A percentile compares a stretch with the other conserved stretches of the same genome.
Conservation (phyloP, 1,140 invertebrate species). For the Heliconius nattereri region DNA sequence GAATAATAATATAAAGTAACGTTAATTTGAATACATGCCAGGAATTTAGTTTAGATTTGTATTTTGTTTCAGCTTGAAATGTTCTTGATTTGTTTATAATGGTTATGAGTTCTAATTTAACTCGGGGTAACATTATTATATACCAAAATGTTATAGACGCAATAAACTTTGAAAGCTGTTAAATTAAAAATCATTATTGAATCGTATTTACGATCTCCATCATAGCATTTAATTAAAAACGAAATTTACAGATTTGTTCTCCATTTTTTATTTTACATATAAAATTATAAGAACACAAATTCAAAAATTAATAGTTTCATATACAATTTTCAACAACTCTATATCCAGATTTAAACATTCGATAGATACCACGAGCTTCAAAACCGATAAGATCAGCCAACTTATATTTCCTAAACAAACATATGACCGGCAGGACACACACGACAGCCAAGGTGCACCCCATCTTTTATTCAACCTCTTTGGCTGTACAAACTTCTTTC, state of each 20-base stretch:
- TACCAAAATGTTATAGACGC: too few species aligned
- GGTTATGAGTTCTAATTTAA: too few species aligned
- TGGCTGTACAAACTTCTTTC: conserved; percentile 49
- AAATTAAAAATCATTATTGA: too few species aligned
- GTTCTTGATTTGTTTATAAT: not conserved
- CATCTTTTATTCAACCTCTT: conserved; percentile 59
- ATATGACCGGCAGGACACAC: conserved; percentile 52
- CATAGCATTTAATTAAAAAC: too few species aligned
- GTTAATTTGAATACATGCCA: not conserved
- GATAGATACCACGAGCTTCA: conserved; percentile 34
- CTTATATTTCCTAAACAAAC: conserved; percentile 61
- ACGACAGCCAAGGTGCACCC: conserved; percentile 59
- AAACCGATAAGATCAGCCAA: conserved; percentile 46
- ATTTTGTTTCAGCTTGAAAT: not conserved
- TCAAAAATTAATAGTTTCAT: not conserved
- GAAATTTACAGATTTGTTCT: too few species aligned
- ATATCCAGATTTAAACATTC: not conserved
- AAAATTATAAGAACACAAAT: not conserved
- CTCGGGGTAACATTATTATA: not conserved
- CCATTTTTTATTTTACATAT: too few species aligned
- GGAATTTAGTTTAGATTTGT: not conserved
- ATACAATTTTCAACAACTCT: not conserved
- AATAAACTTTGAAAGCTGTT: too few species aligned
- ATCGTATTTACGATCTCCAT: too few species aligned
- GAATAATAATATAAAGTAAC: not conserved